Evolutionary conservation across 2,888 invertebrate genomes (phyloP).

Genomic region (Pyrrhia umbra): DNA sequence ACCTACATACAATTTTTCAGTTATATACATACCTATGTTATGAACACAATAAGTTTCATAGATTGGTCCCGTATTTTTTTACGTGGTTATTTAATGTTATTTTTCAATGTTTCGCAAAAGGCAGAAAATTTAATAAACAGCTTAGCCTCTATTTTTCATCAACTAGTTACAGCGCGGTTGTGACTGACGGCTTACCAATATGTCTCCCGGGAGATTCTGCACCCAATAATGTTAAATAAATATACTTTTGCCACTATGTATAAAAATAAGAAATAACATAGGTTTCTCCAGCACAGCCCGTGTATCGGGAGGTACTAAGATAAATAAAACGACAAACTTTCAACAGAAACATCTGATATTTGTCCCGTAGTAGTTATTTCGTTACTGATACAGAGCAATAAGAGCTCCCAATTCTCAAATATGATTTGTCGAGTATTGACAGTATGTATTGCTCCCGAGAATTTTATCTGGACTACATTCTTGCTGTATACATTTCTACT

Average conservation of each 20-base stretch:
- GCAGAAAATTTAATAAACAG: not conserved
- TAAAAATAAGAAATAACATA: slow-evolving; percentile 6
- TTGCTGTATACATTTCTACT: slow-evolving; percentile 7
- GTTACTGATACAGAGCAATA: slow-evolving; percentile 41
- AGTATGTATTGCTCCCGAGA: slow-evolving; percentile 18
- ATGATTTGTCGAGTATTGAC: slow-evolving; percentile 37
- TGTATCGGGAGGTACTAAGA: not conserved
- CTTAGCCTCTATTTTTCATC: not conserved
- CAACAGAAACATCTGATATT: slow-evolving; percentile 30
- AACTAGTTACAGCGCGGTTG: slow-evolving; percentile 26
- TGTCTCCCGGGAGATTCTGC: slow-evolving; percentile 8
- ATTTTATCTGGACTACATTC: slow-evolving; percentile 5
- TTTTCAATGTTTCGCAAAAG: not conserved
- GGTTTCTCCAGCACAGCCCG: not conserved
- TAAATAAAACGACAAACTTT: slow-evolving; percentile 38
- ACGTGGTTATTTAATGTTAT: not conserved
- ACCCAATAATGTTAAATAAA: slow-evolving; percentile 28
- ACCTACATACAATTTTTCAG: no score
- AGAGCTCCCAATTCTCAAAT: slow-evolving; percentile 46
- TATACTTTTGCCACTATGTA: not conserved
- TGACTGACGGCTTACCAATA: slow-evolving; percentile 32
- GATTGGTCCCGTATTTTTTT: no score
- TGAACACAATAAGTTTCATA: no score
- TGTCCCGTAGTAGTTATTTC: slow-evolving; percentile 32
- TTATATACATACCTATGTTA: no score